Conservation (phyloP, 2,888 invertebrate species). For the Junonia oenone region DNA sequence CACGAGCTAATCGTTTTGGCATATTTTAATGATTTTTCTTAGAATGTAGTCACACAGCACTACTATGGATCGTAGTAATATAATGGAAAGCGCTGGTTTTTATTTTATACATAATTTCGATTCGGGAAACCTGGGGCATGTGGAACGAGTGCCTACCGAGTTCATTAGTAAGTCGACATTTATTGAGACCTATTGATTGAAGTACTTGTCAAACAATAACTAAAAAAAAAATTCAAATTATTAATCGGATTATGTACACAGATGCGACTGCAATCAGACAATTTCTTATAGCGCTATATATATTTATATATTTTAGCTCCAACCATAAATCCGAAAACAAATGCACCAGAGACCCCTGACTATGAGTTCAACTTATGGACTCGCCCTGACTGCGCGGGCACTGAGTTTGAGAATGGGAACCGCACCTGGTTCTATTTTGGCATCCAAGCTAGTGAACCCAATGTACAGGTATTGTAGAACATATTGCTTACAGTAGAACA, state of each 20-base stretch:
- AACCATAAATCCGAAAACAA: slow-evolving; percentile 54
- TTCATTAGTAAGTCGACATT: slow-evolving; percentile 70
- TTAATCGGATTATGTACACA: not conserved
- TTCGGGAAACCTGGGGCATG: slow-evolving; percentile 92
- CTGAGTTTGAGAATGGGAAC: slow-evolving; percentile 92
- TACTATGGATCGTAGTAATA: slow-evolving; percentile 71
- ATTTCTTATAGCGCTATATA: not conserved
- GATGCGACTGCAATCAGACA: too few species aligned
- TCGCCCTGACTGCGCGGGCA: slow-evolving; percentile 91
- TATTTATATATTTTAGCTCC: slow-evolving; percentile 43
- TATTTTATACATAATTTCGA: slow-evolving; percentile 93
- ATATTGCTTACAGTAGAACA: too few species aligned
- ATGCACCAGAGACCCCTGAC: slow-evolving; percentile 78
- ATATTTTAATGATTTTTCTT: slow-evolving; percentile 53
- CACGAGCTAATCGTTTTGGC: slow-evolving; percentile 48
- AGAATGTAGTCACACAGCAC: slow-evolving; percentile 67
- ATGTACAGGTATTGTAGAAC: slow-evolving; percentile 65
- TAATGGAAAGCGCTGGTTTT: slow-evolving; percentile 85
- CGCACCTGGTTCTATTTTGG: slow-evolving; percentile 97
- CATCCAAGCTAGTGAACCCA: slow-evolving; percentile 79
- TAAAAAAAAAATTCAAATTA: not conserved
- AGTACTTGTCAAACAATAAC: slow-evolving; percentile 5
- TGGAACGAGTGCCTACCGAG: slow-evolving; percentile 84
- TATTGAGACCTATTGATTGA: not conserved
- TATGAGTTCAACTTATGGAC: slow-evolving; percentile 95